Conservation (phyloP, 2,113 vertebrate genomes). For the Crotalus horridus region DNA sequence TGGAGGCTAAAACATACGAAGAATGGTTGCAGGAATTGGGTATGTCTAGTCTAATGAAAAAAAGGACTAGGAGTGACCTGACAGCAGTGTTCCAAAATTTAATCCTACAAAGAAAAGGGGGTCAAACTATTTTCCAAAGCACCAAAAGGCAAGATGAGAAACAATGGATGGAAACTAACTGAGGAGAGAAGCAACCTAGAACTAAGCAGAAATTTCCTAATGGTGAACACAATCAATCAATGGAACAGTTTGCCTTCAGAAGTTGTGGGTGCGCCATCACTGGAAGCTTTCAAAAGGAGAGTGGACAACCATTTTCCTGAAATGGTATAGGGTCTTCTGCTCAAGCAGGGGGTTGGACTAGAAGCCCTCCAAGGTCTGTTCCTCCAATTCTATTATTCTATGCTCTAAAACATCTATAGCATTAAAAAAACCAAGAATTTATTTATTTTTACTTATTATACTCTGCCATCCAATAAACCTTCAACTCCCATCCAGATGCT, state of each 20-base stretch:
- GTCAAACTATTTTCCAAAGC: no score
- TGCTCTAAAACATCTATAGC: not conserved
- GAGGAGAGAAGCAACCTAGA: not conserved
- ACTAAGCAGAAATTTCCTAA: not conserved
- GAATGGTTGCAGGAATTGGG: not conserved
- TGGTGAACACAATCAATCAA: no score
- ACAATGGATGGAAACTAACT: not conserved
- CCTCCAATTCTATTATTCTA: not conserved
- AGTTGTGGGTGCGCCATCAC: no score
- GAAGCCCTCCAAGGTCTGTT: not conserved
- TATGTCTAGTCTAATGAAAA: not conserved
- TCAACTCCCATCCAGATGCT: not conserved
- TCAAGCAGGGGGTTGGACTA: not conserved
- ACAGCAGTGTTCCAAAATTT: not conserved
- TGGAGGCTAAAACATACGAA: not conserved
- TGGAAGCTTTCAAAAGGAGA: not conserved
- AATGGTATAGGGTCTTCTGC: not conserved
- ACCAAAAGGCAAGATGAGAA: not conserved
- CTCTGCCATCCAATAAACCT: not conserved
- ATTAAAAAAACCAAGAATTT: not conserved
- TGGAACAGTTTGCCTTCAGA: not conserved
- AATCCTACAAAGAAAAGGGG: no score
- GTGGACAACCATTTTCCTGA: not conserved
- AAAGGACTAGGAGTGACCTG: not conserved
- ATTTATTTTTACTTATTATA: not conserved